A percentile compares a stretch with the other conserved stretches of the same genome.
Conservation (phyloP, 2,888 invertebrate genomes). For the Tenthredo mesomela region DNA sequence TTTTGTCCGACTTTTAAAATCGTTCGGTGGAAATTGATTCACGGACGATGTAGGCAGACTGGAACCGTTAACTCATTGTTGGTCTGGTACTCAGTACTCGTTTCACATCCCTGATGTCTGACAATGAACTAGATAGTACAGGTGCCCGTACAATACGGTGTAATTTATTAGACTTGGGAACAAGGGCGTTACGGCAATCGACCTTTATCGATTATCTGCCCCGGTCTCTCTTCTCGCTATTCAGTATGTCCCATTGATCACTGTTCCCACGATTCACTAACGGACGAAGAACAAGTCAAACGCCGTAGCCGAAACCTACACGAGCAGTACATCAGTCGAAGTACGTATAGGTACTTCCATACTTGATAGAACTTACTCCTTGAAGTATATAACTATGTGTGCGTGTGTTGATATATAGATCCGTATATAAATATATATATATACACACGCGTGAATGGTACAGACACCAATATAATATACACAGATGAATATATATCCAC, state of each 20-base stretch:
- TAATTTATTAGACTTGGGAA: constrained; percentile 41
- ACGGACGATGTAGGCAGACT: neutral
- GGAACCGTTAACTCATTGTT: constrained; percentile 1
- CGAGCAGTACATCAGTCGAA: neutral
- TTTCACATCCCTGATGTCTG: constrained; percentile 22
- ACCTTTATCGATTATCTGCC: constrained; percentile 45
- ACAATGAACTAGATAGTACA: constrained; percentile 16
- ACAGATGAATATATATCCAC: neutral
- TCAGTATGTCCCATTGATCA: constrained; percentile 14
- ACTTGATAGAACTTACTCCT: neutral
- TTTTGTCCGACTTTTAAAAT: neutral
- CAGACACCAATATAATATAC: neutral
- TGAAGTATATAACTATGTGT: neutral
- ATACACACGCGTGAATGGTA: neutral
- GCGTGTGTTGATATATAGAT: neutral
- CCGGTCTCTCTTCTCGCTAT: constrained; percentile 9
- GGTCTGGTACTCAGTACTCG: constrained; percentile 17
- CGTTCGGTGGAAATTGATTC: neutral
- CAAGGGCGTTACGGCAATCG: constrained; percentile 33
- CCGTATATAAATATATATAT: neutral
- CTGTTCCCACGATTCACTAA: constrained; percentile 3
- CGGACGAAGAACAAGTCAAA: constrained; percentile 38
- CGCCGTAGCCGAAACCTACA: constrained; percentile 19
- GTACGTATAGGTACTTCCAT: neutral
- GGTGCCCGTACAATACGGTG: constrained; percentile 29